Conservation (phyloP, 2,888 invertebrate species). For the Flexamia atlantica region DNA sequence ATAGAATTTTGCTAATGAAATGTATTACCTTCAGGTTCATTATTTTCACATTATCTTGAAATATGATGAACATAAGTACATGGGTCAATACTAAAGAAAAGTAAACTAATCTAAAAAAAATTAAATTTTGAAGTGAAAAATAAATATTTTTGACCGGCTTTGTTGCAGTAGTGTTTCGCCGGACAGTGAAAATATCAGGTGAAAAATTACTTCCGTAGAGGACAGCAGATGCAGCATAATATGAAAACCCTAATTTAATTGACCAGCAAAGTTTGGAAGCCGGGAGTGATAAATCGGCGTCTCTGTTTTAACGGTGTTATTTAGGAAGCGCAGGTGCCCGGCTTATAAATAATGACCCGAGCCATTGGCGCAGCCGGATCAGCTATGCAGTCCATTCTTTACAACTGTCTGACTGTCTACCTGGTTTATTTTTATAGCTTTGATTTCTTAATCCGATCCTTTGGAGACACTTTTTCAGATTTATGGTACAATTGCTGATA, state of each 20-base stretch:
- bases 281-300: neutral
- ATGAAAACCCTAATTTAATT: slow-evolving; percentile 22
- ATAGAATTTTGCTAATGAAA: too few species aligned
- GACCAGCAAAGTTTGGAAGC: slow-evolving; percentile 12
- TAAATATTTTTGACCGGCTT: too few species aligned
- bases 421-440: slow-evolving; percentile 26
- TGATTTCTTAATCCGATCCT: neutral
- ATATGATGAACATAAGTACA: too few species aligned
- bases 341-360: slow-evolving; percentile 41
- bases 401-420: slow-evolving; percentile 19
- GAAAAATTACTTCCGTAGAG: neutral
- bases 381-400: slow-evolving; percentile 35
- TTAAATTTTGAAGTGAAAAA: too few species aligned
- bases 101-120: too few species aligned
- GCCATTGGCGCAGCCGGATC: slow-evolving; percentile 20
- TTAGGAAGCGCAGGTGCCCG: slow-evolving; percentile 43
- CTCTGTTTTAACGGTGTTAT: slow-evolving; percentile 37
- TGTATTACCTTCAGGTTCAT: too few species aligned
- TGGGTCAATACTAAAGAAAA: too few species aligned
- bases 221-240: neutral
- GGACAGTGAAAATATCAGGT: neutral
- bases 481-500: too few species aligned
- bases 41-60: too few species aligned
- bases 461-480: too few species aligned
- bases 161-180: neutral